Evolutionary conservation across 2,113 vertebrate genomes (phyloP).

Genomic region (Eolophus roseicapilla): DNA sequence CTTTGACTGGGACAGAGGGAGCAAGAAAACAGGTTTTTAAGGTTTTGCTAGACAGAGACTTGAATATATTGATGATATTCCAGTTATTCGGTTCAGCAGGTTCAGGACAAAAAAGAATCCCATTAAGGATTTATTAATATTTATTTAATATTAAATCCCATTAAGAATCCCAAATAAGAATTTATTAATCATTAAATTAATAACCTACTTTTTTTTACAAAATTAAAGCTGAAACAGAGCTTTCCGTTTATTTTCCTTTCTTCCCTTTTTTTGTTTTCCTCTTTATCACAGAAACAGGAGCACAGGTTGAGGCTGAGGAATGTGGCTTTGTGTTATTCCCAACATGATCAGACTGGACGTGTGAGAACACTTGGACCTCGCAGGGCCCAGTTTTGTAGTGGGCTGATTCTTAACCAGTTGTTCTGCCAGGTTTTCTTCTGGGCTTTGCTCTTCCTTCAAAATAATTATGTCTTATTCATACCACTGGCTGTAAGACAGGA

Average conservation of each 20-base stretch:
- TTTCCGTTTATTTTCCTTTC: background rate
- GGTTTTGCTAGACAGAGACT: background rate
- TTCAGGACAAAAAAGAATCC: background rate
- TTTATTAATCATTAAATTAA: background rate
- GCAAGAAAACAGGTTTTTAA: background rate
- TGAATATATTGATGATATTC: background rate
- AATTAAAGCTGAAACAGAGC: background rate
- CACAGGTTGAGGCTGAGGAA: background rate
- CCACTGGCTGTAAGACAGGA: background rate
- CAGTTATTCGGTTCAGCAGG: background rate
- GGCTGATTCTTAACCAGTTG: background rate
- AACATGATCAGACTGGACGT: background rate
- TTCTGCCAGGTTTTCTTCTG: background rate
- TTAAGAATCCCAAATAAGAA: background rate
- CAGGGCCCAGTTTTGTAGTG: background rate
- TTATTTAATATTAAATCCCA: background rate
- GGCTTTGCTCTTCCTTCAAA: background rate
- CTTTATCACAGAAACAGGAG: background rate
- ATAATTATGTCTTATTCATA: background rate
- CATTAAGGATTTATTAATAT: background rate
- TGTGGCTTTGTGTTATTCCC: background rate
- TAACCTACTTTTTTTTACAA: background rate
- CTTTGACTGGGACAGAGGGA: background rate
- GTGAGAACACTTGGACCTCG: accelerated
- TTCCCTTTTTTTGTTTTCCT: accelerated